Base-by-base conservation (phyloP, 2,113 vertebrate species). In the Campylomormyrus tamandua region DNA sequence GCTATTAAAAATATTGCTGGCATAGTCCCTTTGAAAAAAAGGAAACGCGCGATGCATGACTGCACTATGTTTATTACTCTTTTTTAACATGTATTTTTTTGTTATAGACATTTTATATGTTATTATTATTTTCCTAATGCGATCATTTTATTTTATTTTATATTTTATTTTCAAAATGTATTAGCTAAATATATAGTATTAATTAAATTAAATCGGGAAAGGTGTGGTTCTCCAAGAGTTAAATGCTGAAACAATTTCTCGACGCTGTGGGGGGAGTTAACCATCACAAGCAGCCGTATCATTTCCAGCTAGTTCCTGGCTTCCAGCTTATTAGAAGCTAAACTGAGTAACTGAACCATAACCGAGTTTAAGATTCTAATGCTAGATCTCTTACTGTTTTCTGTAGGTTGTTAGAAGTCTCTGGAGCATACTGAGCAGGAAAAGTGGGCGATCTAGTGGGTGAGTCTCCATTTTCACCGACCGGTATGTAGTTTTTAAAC, bases 301-400 rank as follows among this genome's bases (percentile, higher is more conserved):
- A 97, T 97, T 97, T 96, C 96, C 94, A 93, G 92, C 94, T 92
- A 93, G 94, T 90, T 88, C 94, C 94, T 92, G 90, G 95, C 95
- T 95, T 96, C 96, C 96, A 96, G 95, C 96, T 96, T 95, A 96
- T 96, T 96, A 95, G 95, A 96, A 95, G 94, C 96, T 94, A 93
- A 93, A 94, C 95, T 86, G 94, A 96, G 94, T 95, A 94, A 31
- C 62, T 70, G 62, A 31, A 31, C 62, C 62, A 70, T 70, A 70
- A 70, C 62, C 27, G 9, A 70, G 62, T 27, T 27, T 70, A 27
- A 70, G 27, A 83, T 45, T 45, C 15, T 24, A 83, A 45, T 83
- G 77, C 89, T 83, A 46, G 89, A 15, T 85, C 62, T 80, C 88
- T 46, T 52, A 8, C 77, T 83, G 89, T 89, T 90, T 53, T 88